These are phyloP conservation scores for Odocoileus virginianus DNA, from an alignment of 2,113 vertebrate genomes.

Conservation along the genomic window DNA sequence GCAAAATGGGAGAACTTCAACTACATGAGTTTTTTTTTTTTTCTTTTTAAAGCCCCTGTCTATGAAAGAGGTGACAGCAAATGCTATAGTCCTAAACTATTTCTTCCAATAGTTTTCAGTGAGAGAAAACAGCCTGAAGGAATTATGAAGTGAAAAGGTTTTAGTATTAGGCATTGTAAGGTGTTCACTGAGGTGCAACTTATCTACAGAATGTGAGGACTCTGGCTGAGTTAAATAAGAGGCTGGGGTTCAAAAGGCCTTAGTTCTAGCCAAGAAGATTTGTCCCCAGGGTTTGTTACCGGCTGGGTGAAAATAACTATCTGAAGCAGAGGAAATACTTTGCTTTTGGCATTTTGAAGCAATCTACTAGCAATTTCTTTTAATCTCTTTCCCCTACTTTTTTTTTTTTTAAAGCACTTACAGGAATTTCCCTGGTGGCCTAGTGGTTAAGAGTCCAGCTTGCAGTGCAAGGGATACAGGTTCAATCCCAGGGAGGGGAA, in stretches of 20 bases:
- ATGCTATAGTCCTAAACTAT: not conserved
- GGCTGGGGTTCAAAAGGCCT: not conserved
- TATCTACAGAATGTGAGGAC: not conserved
- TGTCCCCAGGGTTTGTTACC: not conserved
- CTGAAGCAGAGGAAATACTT: not conserved
- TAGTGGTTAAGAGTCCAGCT: not conserved
- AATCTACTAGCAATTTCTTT: not conserved
- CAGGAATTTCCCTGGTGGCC: not conserved
- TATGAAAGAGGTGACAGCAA: not conserved
- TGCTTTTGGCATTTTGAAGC: not conserved
- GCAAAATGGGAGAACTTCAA: not conserved
- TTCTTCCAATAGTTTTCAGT: not conserved
- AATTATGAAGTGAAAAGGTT: not conserved
- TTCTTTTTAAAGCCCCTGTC: not conserved
- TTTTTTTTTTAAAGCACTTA: not conserved
- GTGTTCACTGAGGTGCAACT: not conserved
- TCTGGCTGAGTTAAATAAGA: not conserved
- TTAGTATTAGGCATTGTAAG: not conserved
- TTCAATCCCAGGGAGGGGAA: not conserved
- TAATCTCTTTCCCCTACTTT: fast-evolving
- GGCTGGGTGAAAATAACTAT: not conserved
- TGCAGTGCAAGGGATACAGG: not conserved
- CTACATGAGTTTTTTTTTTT: not conserved
- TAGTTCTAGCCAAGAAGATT: not conserved
- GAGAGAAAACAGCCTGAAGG: slow-evolving; percentile 8